These are phyloP conservation scores for Halictus quadricinctus DNA, from an alignment of 2,888 invertebrate genomes.

Conservation along the genomic window DNA sequence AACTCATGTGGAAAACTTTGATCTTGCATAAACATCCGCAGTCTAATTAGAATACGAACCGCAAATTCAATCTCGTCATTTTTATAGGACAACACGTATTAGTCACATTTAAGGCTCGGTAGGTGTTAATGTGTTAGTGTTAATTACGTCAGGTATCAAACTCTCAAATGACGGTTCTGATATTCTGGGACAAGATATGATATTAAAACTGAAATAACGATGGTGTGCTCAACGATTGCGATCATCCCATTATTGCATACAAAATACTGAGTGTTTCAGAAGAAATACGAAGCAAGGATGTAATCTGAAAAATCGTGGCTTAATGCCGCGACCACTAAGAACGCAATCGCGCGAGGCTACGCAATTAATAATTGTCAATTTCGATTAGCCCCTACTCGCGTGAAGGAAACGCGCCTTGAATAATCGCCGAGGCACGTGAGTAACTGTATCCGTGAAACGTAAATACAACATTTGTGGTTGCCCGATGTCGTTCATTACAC, in stretches of 20 bases:
- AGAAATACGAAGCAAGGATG: background rate
- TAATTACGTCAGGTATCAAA: too few species aligned
- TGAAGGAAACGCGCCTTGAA: background rate
- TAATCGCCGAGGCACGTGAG: background rate
- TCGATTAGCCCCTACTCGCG: background rate
- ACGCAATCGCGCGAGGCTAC: background rate
- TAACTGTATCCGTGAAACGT: slow-evolving; percentile 1
- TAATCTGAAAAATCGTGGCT: too few species aligned
- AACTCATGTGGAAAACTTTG: too few species aligned
- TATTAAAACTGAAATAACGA: background rate
- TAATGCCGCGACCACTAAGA: background rate
- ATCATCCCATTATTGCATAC: background rate
- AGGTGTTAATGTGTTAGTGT: too few species aligned
- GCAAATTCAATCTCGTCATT: too few species aligned
- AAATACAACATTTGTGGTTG: slow-evolving; percentile 12
- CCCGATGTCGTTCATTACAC: slow-evolving; percentile 15
- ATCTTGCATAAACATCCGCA: too few species aligned
- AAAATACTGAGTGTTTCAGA: background rate
- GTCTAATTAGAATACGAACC: too few species aligned
- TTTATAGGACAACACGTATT: too few species aligned
- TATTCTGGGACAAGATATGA: too few species aligned
- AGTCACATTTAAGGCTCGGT: too few species aligned
- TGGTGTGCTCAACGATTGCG: background rate
- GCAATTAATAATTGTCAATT: slow-evolving; percentile 1
- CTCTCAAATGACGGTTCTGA: too few species aligned